Evolutionary conservation across 1,140 invertebrate species (phyloP).

Genomic region (Drosophila pachea): DNA sequence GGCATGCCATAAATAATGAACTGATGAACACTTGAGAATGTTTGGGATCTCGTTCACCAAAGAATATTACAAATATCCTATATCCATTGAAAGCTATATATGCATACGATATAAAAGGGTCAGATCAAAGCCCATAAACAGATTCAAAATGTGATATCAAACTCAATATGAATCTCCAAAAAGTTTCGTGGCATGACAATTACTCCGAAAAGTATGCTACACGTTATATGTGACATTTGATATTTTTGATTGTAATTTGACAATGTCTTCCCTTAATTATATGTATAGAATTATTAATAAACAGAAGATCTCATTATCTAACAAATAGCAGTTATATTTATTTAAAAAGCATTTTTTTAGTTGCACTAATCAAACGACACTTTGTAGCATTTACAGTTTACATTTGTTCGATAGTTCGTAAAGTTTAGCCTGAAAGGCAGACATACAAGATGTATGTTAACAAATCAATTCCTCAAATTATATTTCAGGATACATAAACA

Average conservation of each 20-base stretch:
- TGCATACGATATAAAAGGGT: neutral
- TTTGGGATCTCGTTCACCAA: neutral
- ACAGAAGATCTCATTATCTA: conserved; percentile 41
- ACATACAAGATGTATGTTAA: conserved; percentile 32
- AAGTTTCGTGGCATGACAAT: neutral
- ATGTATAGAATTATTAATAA: neutral
- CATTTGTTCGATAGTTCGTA: conserved; percentile 27
- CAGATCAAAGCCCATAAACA: neutral
- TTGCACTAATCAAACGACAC: conserved; percentile 37
- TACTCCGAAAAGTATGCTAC: conserved; percentile 13
- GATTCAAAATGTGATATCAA: neutral
- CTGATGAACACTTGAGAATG: too few relatives aligned
- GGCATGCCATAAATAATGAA: conserved; percentile 53
- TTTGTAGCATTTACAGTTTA: conserved; percentile 33
- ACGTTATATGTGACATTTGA: neutral
- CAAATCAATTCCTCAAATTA: conserved; percentile 75
- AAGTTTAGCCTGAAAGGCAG: conserved; percentile 26
- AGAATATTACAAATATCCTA: conserved; percentile 24
- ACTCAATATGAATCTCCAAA: neutral
- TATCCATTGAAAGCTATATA: too few relatives aligned
- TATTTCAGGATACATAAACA: conserved; percentile 53
- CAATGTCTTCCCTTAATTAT: conserved; percentile 20
- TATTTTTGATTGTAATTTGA: too few relatives aligned
- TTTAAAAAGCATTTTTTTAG: conserved; percentile 49
- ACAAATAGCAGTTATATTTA: conserved; percentile 65